Conservation (phyloP, 2,113 vertebrate species). For the Rallus limicola region DNA sequence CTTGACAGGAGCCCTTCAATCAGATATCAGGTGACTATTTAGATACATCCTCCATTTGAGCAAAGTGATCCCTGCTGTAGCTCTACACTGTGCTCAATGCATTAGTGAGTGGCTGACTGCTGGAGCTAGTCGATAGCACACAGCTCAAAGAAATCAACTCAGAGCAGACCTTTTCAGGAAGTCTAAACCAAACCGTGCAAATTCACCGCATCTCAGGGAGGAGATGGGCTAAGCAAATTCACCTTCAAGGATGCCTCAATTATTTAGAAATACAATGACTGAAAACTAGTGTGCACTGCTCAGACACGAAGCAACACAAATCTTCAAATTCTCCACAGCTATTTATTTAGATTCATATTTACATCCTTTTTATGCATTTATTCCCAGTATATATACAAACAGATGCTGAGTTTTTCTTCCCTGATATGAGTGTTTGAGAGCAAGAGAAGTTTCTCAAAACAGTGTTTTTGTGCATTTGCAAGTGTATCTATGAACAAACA, state of each 20-base stretch:
- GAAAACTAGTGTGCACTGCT: neutral
- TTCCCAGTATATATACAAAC: neutral
- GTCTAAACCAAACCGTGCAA: neutral
- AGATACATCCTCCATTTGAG: neutral
- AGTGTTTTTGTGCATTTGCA: neutral
- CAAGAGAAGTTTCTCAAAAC: neutral
- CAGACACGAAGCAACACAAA: neutral
- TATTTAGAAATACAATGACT: neutral
- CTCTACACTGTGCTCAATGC: fast-evolving
- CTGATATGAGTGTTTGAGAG: neutral
- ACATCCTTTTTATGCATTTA: neutral
- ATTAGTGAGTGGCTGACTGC: fast-evolving
- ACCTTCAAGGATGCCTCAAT: neutral
- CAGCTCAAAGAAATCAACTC: neutral
- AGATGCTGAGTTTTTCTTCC: neutral
- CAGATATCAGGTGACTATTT: neutral
- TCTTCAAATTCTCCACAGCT: neutral
- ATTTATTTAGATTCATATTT: neutral
- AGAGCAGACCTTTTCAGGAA: neutral
- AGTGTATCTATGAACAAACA: neutral
- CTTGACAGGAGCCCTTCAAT: neutral
- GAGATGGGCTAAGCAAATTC: neutral
- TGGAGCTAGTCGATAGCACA: fast-evolving
- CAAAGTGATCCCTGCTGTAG: neutral
- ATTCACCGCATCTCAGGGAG: neutral